Conservation (phyloP, 2,113 vertebrate genomes). For the Hemicordylus capensis region DNA sequence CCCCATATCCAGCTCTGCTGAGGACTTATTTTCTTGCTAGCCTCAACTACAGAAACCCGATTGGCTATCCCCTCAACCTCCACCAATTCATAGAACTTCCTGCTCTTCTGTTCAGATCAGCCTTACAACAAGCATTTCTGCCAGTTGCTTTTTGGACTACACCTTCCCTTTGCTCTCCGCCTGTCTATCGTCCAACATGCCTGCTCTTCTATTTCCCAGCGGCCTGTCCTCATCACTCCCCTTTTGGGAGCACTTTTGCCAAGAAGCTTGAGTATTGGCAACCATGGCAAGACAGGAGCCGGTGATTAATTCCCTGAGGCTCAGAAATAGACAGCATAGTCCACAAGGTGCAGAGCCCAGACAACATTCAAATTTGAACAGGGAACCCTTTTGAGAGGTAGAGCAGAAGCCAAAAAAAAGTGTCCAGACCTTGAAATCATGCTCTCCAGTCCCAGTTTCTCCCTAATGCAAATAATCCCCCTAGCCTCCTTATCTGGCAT, state of each 20-base stretch:
- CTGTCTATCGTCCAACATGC: background rate
- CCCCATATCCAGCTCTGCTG: background rate
- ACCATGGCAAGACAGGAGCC: background rate
- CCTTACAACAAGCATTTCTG: background rate
- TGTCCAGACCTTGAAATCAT: background rate
- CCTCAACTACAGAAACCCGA: background rate
- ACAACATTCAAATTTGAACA: background rate
- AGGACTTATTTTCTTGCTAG: background rate
- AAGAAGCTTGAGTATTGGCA: background rate
- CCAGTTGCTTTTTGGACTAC: background rate
- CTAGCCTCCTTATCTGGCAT: no score
- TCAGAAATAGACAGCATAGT: background rate
- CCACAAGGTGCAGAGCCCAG: background rate
- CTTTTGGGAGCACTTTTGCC: background rate
- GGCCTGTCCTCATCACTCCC: background rate
- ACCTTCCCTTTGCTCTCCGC: background rate
- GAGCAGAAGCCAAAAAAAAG: background rate
- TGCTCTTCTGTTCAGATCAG: background rate
- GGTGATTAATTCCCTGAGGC: background rate
- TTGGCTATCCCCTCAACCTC: background rate
- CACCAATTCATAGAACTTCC: background rate
- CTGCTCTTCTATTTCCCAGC: background rate
- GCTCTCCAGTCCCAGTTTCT: no score
- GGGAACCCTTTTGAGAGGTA: background rate
- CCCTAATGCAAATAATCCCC: no score